phyloP scores from a whole-genome alignment of 2,888 invertebrate species.

The Papilio gigon region DNA sequence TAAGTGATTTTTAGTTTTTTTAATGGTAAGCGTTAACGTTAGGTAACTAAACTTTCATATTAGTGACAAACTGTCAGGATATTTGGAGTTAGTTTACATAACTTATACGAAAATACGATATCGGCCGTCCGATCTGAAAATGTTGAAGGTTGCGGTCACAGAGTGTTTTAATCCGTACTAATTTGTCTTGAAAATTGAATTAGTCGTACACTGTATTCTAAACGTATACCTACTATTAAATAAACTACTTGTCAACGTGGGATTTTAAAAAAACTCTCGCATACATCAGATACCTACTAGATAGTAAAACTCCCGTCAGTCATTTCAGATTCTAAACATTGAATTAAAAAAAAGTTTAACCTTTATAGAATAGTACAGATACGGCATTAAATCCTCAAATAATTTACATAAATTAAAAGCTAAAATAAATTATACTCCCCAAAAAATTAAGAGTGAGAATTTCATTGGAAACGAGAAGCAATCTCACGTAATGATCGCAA shows the following conservation, averaged over 20 bases:
- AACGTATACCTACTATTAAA: not conserved
- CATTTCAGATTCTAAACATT: too few species aligned
- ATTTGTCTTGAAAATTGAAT: constrained; percentile 25
- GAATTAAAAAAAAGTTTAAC: too few species aligned
- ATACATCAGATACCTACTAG: too few species aligned
- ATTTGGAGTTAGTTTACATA: not conserved
- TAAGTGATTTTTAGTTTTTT: not conserved
- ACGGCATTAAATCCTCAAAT: too few species aligned
- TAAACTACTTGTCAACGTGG: not conserved
- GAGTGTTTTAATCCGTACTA: constrained; percentile 6
- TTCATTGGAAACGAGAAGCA: constrained; percentile 22
- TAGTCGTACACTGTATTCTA: not conserved
- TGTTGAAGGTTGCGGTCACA: constrained; percentile 5
- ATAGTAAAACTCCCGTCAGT: too few species aligned
- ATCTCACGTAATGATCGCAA: constrained; percentile 35
- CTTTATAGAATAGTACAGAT: too few species aligned
- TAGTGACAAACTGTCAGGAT: not conserved
- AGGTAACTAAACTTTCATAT: too few species aligned
- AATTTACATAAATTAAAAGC: not conserved
- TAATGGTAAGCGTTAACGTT: too few species aligned
- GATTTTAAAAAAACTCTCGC: not conserved
- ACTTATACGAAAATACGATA: not conserved
- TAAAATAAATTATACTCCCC: not conserved
- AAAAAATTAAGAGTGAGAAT: constrained; percentile 18
- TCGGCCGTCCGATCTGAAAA: not conserved